Base-by-base conservation (phyloP, 2,797 vertebrate species). In the Cheirogaleus major region DNA sequence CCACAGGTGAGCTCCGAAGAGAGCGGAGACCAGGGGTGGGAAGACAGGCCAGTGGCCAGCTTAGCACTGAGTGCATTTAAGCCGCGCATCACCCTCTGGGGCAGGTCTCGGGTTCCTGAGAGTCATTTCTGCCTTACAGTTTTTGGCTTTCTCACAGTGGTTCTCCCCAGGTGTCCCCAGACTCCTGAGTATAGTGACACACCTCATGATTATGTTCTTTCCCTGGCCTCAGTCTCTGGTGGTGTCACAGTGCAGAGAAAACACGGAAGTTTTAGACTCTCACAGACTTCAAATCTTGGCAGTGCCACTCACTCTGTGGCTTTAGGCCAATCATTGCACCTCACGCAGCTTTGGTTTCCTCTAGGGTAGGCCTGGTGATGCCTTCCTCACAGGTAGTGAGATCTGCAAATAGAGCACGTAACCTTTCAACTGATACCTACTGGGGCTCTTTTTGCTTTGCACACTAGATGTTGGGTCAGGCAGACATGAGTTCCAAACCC, bases 251-350 rank as follows among this genome's bases (percentile, higher is more conserved):
- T 35, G 7, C 32, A 48, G 25, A 65, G 35, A 48, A 70, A 17
- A 45, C 15, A 32, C 50, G 38, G 22, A 90, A 50, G 11, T 5
- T 4, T 61, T 2, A 18, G 7, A 15, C 12, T 72, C 70, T 25
- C 32, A 9, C 2, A 23, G 45, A 38, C 72, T 52, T 48, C 52
- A 32, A 0, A 13, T 89, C 70, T 73, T 61, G 75, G 23, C 27
- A 8, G 0, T 32, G 30, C 52, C 2, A 1, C 65, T 41, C 0
- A 5, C 17, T 20, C 1, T 20, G 25, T n/a, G 25, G 22, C 79
- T 85, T 38, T 25, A 43, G 38, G 9, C 50, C 48, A 9, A 15
- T 69, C 18, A 4, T 57, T 85, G 57, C 41, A 76, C 30, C 35
- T 61, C 79, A 45, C 0, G 23, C 41, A 30, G 32, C 18, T 57